These are phyloP conservation scores for Hypolimnas misippus DNA, from an alignment of 2,888 invertebrate species.

Conservation along the genomic window DNA sequence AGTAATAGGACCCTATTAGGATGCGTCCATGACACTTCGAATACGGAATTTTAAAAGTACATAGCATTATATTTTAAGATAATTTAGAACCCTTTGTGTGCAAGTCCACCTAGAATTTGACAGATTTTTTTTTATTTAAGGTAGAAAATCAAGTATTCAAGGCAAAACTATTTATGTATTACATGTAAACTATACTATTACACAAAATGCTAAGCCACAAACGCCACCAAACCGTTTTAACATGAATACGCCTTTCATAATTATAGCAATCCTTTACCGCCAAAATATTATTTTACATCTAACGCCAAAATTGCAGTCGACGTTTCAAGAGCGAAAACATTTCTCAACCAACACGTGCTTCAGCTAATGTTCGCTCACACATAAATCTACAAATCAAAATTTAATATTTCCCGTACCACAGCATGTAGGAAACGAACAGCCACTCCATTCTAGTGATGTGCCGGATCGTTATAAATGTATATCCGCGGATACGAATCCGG, in stretches of 20 bases:
- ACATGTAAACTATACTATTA: neutral
- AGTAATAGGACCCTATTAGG: too few species aligned
- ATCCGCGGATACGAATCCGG: too few species aligned
- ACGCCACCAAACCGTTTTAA: neutral
- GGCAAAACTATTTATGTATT: too few species aligned
- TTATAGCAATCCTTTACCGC: slow-evolving; percentile 20
- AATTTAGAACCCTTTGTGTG: too few species aligned
- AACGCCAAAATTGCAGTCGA: slow-evolving; percentile 26
- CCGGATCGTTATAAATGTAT: too few species aligned
- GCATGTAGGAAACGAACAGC: slow-evolving; percentile 10
- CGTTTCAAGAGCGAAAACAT: slow-evolving; percentile 35
- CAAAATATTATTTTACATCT: slow-evolving; percentile 29
- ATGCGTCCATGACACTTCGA: too few species aligned
- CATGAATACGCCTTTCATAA: slow-evolving; percentile 6
- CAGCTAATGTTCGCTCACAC: slow-evolving; percentile 37
- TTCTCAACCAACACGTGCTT: slow-evolving; percentile 37
- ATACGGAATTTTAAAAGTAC: too few species aligned
- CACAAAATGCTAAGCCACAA: slow-evolving; percentile 8
- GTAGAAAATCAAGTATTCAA: too few species aligned
- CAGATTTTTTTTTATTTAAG: too few species aligned
- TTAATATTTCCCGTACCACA: slow-evolving; percentile 31
- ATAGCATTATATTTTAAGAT: too few species aligned
- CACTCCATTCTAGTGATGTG: neutral
- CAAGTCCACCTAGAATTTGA: too few species aligned
- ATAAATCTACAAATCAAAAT: slow-evolving; percentile 42